Evolutionary conservation across 2,888 invertebrate genomes (phyloP).

Genomic region (Xanthia togata): DNA sequence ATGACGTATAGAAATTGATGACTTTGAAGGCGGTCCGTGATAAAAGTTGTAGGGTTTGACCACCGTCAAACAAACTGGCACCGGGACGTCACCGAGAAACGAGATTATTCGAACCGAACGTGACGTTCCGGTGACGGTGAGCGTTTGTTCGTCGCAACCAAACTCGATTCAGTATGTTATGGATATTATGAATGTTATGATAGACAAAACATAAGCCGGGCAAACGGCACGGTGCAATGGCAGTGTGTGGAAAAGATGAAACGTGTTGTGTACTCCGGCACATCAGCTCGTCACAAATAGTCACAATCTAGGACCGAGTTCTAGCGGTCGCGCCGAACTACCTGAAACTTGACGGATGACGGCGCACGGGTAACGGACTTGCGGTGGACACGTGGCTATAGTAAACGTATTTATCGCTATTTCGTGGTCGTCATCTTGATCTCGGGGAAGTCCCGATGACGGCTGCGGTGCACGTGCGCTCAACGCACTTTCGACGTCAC

Average conservation of each 20-base stretch:
- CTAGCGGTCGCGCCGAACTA: no score
- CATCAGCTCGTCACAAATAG: no score
- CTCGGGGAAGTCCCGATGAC: neutral
- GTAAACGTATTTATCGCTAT: neutral
- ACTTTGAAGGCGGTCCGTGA: neutral
- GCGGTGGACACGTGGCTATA: neutral
- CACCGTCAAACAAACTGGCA: neutral
- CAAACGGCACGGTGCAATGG: neutral
- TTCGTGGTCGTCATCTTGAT: neutral
- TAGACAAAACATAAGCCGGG: neutral
- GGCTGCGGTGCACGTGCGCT: neutral
- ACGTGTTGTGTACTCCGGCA: neutral
- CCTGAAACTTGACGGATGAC: neutral
- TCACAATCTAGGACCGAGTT: no score
- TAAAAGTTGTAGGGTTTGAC: neutral
- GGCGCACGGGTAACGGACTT: neutral
- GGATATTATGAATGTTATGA: neutral
- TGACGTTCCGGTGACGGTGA: neutral
- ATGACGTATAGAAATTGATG: neutral
- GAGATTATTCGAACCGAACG: neutral
- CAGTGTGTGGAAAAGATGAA: neutral
- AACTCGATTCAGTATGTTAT: neutral
- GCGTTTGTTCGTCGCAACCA: neutral
- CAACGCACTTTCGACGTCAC: neutral
- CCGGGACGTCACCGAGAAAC: neutral